phyloP scores from a whole-genome alignment of 1,140 invertebrate genomes.

The Aphelenchoides besseyi region DNA sequence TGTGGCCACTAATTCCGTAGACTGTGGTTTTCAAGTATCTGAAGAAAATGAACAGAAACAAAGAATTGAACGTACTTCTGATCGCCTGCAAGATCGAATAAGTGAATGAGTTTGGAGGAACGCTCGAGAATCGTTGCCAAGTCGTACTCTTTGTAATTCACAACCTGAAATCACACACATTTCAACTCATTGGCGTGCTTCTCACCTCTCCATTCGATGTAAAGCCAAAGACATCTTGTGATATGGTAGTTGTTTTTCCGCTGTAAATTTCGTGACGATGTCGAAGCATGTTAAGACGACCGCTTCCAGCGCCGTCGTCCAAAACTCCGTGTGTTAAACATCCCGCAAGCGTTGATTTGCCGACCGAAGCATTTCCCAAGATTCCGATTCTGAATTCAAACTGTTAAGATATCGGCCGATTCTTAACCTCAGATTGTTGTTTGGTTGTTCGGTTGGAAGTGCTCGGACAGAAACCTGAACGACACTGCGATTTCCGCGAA shows the following conservation, averaged over 20 bases:
- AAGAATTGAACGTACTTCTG: too few relatives aligned
- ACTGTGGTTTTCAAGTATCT: constrained; percentile 90
- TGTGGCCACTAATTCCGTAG: constrained; percentile 86
- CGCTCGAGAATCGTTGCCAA: constrained; percentile 88
- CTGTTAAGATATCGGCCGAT: constrained; percentile 47
- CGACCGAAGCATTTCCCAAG: constrained; percentile 74
- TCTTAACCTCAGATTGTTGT: neutral
- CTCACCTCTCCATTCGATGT: constrained; percentile 64
- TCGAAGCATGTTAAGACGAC: constrained; percentile 87
- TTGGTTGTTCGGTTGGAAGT: constrained; percentile 82
- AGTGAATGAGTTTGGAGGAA: constrained; percentile 84
- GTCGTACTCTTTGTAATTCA: constrained; percentile 85
- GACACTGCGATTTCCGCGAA: constrained; percentile 64
- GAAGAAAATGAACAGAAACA: too few relatives aligned
- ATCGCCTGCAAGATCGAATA: constrained; percentile 88
- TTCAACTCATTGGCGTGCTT: constrained; percentile 62
- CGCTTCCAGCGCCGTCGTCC: constrained; percentile 89
- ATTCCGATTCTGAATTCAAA: constrained; percentile 86
- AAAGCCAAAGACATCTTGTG: constrained; percentile 92
- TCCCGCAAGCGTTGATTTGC: constrained; percentile 67
- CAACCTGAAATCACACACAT: constrained; percentile 64
- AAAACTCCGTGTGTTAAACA: constrained; percentile 89
- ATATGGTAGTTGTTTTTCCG: constrained; percentile 90
- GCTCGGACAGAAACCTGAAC: constrained; percentile 86
- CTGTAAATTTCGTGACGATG: constrained; percentile 94